Evolutionary conservation across 1,140 invertebrate genomes (phyloP).

Genomic region (Macrobrachium nipponense): DNA sequence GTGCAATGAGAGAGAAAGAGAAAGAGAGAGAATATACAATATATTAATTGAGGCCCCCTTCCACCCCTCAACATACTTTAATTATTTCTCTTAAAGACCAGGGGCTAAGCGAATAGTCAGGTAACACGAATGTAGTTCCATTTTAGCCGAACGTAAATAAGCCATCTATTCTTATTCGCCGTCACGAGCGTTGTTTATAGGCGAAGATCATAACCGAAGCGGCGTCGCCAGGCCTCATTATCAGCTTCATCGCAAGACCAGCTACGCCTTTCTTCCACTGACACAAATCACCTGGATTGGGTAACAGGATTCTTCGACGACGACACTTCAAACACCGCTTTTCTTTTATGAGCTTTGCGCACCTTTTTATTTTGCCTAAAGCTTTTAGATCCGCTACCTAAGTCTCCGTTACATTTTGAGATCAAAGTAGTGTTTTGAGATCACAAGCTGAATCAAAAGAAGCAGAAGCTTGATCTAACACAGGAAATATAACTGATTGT

Average conservation of each 20-base stretch:
- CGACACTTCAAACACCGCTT: too few species aligned
- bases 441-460: too few species aligned
- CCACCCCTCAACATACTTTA: background rate
- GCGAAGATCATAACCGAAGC: constrained; percentile 4
- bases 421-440: too few species aligned
- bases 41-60: background rate
- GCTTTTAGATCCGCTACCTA: too few species aligned
- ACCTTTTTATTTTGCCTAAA: too few species aligned
- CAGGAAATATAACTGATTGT: too few species aligned
- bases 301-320: too few species aligned
- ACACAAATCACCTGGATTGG: too few species aligned
- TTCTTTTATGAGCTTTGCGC: too few species aligned
- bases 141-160: constrained; percentile 3
- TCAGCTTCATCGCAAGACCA: background rate
- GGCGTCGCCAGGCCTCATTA: background rate
- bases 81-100: constrained; percentile 24
- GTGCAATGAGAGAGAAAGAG: background rate
- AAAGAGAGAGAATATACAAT: background rate
- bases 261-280: background rate
- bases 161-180: constrained; percentile 7
- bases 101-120: constrained; percentile 11
- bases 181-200: background rate
- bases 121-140: constrained; percentile 1
- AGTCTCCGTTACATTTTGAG: too few species aligned
- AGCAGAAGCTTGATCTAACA: too few species aligned